A percentile compares a stretch with the other conserved stretches of the same genome.
These are phyloP conservation scores for Phoxinus phoxinus DNA, from an alignment of 2,113 vertebrate genomes.

Conservation along the genomic window DNA sequence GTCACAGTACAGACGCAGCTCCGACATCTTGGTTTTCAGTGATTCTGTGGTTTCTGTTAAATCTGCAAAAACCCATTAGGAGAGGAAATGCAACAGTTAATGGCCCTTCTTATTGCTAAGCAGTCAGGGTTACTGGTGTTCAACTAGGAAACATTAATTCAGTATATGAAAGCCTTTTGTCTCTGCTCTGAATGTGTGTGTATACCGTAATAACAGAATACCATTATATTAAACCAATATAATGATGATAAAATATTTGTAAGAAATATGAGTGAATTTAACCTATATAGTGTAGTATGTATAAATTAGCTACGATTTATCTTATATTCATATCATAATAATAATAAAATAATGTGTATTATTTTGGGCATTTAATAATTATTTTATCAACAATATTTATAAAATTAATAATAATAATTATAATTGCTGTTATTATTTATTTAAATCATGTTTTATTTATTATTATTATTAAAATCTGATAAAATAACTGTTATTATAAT, in stretches of 20 bases:
- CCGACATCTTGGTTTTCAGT: constrained; percentile 98
- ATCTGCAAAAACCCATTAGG: constrained; percentile 70
- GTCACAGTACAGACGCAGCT: constrained; percentile 97
- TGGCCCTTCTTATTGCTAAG: neutral
- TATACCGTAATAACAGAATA: too few species aligned
- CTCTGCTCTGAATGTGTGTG: neutral
- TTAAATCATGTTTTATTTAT: neutral
- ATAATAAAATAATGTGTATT: neutral
- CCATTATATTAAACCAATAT: neutral
- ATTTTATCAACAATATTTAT: neutral
- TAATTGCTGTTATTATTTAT: neutral
- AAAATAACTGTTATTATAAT: neutral
- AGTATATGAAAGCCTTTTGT: neutral
- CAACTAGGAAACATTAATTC: neutral
- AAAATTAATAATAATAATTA: neutral
- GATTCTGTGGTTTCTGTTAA: constrained; percentile 88
- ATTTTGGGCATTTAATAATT: neutral
- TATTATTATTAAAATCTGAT: neutral
- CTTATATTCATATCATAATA: neutral
- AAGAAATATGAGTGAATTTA: too few species aligned
- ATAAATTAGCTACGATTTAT: too few species aligned
- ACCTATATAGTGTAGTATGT: too few species aligned
- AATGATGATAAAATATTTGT: neutral
- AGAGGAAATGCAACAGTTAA: constrained; percentile 29
- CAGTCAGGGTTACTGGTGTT: neutral